Evolutionary conservation across 2,797 vertebrate species (phyloP).

Genomic region (Xenentodon cancila): DNA sequence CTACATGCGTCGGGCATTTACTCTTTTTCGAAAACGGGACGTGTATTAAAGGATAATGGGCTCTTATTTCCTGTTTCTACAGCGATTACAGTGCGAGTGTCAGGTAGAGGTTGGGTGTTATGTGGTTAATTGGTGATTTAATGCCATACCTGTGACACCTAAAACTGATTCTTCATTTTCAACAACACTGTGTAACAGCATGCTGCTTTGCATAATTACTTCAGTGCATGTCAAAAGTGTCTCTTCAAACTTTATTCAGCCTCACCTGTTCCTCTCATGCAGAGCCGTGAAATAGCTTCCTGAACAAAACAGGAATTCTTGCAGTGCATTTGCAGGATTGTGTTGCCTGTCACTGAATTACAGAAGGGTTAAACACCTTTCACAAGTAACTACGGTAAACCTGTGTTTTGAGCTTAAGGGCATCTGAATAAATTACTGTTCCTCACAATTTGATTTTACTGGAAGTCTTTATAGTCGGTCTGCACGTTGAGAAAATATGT

Average conservation of each 20-base stretch:
- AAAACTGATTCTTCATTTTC: constrained; percentile 72
- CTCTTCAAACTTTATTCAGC: constrained; percentile 69
- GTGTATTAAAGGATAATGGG: constrained; percentile 60
- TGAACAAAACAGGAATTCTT: constrained; percentile 60
- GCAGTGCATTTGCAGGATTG: constrained; percentile 61
- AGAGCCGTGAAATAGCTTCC: constrained; percentile 73
- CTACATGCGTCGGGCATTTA: constrained; percentile 51
- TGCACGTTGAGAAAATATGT: constrained; percentile 25
- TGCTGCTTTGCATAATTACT: constrained; percentile 71
- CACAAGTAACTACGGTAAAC: constrained; percentile 71
- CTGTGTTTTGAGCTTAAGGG: constrained; percentile 65
- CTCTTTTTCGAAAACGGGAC: constrained; percentile 19
- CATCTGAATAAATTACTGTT: constrained; percentile 73
- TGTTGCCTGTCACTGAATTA: constrained; percentile 67
- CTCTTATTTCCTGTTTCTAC: constrained; percentile 53
- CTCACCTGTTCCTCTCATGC: constrained; percentile 63
- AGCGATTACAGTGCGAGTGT: constrained; percentile 64
- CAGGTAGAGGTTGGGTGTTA: constrained; percentile 69
- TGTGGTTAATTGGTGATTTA: constrained; percentile 78
- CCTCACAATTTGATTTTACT: constrained; percentile 62
- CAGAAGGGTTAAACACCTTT: constrained; percentile 72
- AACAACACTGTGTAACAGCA: constrained; percentile 74
- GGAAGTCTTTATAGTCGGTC: constrained; percentile 46
- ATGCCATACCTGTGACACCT: constrained; percentile 74
- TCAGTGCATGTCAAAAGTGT: constrained; percentile 64